These are phyloP conservation scores for Remorina albescens DNA, from an alignment of 2,797 vertebrate species.

Conservation along the genomic window DNA sequence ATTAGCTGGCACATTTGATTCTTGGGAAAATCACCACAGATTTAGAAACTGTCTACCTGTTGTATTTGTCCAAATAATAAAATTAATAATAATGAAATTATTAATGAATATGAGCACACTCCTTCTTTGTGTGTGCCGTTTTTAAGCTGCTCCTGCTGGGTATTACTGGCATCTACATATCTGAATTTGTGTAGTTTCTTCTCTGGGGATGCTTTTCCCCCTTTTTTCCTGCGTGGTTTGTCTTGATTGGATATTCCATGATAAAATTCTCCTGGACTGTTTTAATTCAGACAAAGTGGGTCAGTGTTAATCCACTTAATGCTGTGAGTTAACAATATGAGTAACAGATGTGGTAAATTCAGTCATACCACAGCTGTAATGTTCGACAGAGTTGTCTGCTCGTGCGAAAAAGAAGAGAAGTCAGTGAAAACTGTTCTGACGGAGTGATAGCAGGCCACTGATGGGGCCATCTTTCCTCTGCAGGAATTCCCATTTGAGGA, in stretches of 20 bases:
- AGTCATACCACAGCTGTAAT: conserved; percentile 13
- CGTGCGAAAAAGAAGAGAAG: not conserved
- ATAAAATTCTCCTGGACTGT: not conserved
- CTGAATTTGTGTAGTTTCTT: too few species aligned
- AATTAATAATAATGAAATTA: not conserved
- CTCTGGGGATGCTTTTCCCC: not conserved
- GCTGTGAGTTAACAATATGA: not conserved
- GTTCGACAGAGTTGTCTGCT: not conserved
- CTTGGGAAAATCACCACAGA: not conserved
- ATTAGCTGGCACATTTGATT: too few species aligned
- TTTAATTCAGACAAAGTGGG: not conserved
- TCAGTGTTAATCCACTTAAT: conserved; percentile 14
- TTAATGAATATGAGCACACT: too few species aligned
- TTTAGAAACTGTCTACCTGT: not conserved
- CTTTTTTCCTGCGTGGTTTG: too few species aligned
- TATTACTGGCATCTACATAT: too few species aligned
- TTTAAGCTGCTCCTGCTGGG: too few species aligned
- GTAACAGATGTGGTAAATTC: conserved; percentile 13
- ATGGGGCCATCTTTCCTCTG: conserved; percentile 22
- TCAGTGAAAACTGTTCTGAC: not conserved
- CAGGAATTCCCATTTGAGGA: conserved; percentile 37
- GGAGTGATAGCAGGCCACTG: not conserved
- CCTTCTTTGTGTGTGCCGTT: too few species aligned
- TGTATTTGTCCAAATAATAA: not conserved
- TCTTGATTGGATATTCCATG: not conserved